These are phyloP conservation scores for Zaprionus nigranus DNA, from an alignment of 1,140 invertebrate species.

Conservation along the genomic window DNA sequence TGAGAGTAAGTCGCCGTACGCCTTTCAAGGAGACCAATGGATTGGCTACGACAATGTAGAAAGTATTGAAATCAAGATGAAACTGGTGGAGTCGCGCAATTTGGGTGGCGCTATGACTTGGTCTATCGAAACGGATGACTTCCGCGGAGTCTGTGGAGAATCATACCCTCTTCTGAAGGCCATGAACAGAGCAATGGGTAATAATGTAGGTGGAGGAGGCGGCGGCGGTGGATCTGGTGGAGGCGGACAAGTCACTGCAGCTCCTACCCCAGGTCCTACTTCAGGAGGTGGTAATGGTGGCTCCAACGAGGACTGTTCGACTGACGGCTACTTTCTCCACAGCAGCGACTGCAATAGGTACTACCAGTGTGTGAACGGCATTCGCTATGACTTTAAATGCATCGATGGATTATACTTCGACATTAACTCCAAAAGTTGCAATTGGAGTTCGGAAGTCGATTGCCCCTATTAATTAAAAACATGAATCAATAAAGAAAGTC, in stretches of 20 bases:
- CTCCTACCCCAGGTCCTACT: slow-evolving; percentile 20
- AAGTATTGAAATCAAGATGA: slow-evolving; percentile 81
- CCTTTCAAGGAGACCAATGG: slow-evolving; percentile 83
- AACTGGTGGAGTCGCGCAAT: slow-evolving; percentile 83
- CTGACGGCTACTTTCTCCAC: slow-evolving; percentile 29
- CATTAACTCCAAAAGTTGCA: not conserved
- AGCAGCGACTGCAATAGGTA: slow-evolving; percentile 40
- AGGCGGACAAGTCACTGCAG: slow-evolving; percentile 20
- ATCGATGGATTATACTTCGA: slow-evolving; percentile 31
- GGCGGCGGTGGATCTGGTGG: slow-evolving; percentile 29
- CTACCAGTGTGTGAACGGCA: slow-evolving; percentile 42
- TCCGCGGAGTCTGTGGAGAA: slow-evolving; percentile 87
- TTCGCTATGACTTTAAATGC: slow-evolving; percentile 54
- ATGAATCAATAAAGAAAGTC: not conserved
- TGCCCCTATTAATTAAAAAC: slow-evolving; percentile 50
- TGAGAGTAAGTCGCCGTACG: slow-evolving; percentile 63
- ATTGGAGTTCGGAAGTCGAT: slow-evolving; percentile 1
- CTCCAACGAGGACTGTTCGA: slow-evolving; percentile 35
- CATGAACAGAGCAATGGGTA: slow-evolving; percentile 60
- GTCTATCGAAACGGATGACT: slow-evolving; percentile 92
- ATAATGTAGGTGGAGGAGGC: slow-evolving; percentile 14
- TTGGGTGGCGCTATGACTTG: slow-evolving; percentile 92
- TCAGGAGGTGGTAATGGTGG: slow-evolving; percentile 28
- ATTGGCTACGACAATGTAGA: slow-evolving; percentile 82
- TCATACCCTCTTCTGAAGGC: slow-evolving; percentile 85